Evolutionary conservation across 2,888 invertebrate species (phyloP).

Genomic region (Apeira syringaria): DNA sequence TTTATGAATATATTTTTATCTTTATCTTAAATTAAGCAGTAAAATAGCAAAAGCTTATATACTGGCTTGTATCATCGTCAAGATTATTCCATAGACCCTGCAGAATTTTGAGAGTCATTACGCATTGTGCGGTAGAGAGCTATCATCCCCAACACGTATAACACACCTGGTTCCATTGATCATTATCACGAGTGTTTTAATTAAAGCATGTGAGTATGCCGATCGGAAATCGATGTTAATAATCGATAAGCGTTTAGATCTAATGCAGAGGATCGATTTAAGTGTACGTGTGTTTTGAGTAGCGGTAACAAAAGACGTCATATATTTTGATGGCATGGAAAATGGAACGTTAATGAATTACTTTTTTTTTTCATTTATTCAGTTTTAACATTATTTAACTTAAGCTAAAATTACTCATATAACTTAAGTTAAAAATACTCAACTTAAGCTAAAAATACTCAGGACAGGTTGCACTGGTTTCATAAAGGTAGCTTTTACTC

Average conservation of each 20-base stretch:
- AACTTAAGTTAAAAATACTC: too few species aligned
- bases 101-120: slow-evolving; percentile 68
- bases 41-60: too few species aligned
- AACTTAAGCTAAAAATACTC: too few species aligned
- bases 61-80: slow-evolving; percentile 1
- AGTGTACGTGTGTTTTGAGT: slow-evolving; percentile 8
- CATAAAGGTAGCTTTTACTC: too few species aligned
- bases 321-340: too few species aligned
- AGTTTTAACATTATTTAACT: too few species aligned
- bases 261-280: slow-evolving; percentile 15
- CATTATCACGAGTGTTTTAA: slow-evolving; percentile 64
- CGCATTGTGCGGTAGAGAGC: slow-evolving; percentile 62
- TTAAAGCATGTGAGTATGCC: slow-evolving; percentile 46
- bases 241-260: slow-evolving; percentile 21
- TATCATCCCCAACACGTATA: slow-evolving; percentile 53
- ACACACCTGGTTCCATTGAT: slow-evolving; percentile 72
- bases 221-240: slow-evolving; percentile 31
- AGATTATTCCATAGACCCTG: slow-evolving; percentile 19
- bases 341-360: too few species aligned
- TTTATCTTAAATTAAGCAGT: too few species aligned
- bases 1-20: too few species aligned
- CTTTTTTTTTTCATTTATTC: too few species aligned
- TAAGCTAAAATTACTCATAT: too few species aligned
- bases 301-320: background rate
- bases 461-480: too few species aligned